A percentile compares a stretch with the other conserved stretches of the same genome.
Evolutionary conservation across 2,797 vertebrate genomes (phyloP).

Genomic region (Carcharodon carcharias): DNA sequence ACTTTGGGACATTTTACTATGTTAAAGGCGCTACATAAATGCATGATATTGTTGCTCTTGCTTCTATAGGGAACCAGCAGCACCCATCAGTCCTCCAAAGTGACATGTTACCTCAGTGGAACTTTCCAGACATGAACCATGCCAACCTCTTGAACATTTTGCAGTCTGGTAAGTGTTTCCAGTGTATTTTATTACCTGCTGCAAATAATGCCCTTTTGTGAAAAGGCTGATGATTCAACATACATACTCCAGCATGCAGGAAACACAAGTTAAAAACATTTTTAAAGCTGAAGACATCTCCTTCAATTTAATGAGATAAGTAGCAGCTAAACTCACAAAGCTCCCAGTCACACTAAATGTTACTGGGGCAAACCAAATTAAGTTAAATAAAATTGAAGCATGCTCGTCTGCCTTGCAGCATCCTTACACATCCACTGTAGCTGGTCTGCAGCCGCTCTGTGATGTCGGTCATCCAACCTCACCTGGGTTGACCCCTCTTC

Average conservation of each 20-base stretch:
- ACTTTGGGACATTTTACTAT: background rate
- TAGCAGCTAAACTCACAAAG: background rate
- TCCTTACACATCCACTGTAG: no score
- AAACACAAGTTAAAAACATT: background rate
- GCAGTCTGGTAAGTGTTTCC: background rate
- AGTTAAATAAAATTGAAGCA: background rate
- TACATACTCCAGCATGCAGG: background rate
- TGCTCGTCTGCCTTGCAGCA: no score
- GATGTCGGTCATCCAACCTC: no score
- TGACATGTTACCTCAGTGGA: background rate
- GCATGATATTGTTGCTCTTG: background rate
- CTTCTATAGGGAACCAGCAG: background rate
- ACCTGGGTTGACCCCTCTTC: no score
- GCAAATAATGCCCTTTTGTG: background rate
- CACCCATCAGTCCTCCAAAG: background rate
- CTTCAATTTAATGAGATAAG: background rate
- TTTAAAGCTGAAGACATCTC: background rate
- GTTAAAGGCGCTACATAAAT: background rate
- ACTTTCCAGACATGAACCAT: background rate
- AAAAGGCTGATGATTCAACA: background rate
- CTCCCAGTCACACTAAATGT: background rate
- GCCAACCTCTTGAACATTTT: background rate
- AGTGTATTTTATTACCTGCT: background rate
- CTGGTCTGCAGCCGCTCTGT: no score
- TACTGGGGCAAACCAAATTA: background rate